Percentiles rank a stretch among this genome's conserved stretches.
Conservation (phyloP, 2,888 invertebrate species). For the Fissipunctia ypsillon region DNA sequence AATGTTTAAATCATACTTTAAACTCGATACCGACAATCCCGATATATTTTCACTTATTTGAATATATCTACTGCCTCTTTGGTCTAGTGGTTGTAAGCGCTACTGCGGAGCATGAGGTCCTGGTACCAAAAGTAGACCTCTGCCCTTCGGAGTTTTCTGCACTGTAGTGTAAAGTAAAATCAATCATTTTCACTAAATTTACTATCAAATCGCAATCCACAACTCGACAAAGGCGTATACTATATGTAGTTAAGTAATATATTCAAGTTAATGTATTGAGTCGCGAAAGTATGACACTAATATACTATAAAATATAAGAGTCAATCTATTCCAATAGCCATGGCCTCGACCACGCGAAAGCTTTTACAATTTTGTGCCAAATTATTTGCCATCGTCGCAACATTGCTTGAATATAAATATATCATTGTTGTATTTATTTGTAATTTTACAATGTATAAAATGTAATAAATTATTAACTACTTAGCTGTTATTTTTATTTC, state of each 20-base stretch:
- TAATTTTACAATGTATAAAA: conserved; percentile 83
- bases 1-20: conserved; percentile 2
- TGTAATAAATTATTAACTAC: conserved; percentile 81
- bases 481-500: conserved; percentile 48
- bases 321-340: conserved; percentile 31
- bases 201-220: conserved; percentile 5
- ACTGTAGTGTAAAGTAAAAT: conserved; percentile 18
- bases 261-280: conserved; percentile 48
- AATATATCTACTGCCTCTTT: too few relatives aligned
- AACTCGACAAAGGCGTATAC: not conserved
- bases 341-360: conserved; percentile 71
- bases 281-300: conserved; percentile 30
- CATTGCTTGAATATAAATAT: conserved; percentile 75
- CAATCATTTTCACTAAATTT: not conserved
- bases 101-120: too few relatives aligned
- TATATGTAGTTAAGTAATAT: conserved; percentile 30
- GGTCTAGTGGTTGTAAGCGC: too few relatives aligned
- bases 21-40: not conserved
- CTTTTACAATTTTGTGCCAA: conserved; percentile 85
- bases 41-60: not conserved
- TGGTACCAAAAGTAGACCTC: too few relatives aligned
- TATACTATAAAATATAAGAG: conserved; percentile 23
- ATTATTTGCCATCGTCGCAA: conserved; percentile 85
- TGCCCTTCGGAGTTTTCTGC: too few relatives aligned
- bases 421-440: conserved; percentile 85